Evolutionary conservation across 1,140 invertebrate genomes (phyloP).

Genomic region (Meloidogyne floridensis): DNA sequence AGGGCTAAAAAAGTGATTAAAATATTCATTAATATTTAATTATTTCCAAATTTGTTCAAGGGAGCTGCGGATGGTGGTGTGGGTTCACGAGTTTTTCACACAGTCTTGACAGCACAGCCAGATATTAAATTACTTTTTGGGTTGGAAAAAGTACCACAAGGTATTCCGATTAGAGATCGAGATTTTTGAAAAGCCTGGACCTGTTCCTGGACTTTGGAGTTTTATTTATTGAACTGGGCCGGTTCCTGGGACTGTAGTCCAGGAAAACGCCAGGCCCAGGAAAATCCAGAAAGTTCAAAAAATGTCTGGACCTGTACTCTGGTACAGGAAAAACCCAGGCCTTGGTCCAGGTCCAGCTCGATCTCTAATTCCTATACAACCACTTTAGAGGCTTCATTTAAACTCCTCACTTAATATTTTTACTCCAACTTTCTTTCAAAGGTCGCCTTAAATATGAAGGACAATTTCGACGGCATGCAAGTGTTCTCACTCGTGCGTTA

Average conservation of each 20-base stretch:
- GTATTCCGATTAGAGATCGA: slow-evolving; percentile 9
- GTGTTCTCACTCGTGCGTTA: slow-evolving; percentile 40
- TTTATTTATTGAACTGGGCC: too few species aligned
- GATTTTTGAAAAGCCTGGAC: neutral
- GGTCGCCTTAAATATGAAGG: slow-evolving; percentile 30
- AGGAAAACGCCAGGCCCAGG: too few species aligned
- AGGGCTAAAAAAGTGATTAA: slow-evolving; percentile 41
- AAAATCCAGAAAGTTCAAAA: too few species aligned
- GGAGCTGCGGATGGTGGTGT: slow-evolving; percentile 47
- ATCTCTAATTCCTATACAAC: too few species aligned
- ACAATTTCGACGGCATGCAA: slow-evolving; percentile 47
- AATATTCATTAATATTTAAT: slow-evolving; percentile 16
- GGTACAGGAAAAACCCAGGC: too few species aligned
- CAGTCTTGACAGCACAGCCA: slow-evolving; percentile 50
- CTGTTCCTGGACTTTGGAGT: too few species aligned
- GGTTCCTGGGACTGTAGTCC: too few species aligned
- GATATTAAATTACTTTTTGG: slow-evolving; percentile 56
- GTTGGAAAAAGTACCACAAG: slow-evolving; percentile 52
- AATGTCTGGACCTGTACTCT: too few species aligned
- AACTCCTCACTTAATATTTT: neutral
- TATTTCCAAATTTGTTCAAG: neutral
- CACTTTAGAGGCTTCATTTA: too few species aligned
- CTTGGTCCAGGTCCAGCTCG: too few species aligned
- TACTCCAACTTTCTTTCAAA: neutral
- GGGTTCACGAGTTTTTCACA: slow-evolving; percentile 44